A percentile compares a stretch with the other conserved stretches of the same genome.
Evolutionary conservation across 2,888 invertebrate species (phyloP).

Genomic region (Crematogaster levior): DNA sequence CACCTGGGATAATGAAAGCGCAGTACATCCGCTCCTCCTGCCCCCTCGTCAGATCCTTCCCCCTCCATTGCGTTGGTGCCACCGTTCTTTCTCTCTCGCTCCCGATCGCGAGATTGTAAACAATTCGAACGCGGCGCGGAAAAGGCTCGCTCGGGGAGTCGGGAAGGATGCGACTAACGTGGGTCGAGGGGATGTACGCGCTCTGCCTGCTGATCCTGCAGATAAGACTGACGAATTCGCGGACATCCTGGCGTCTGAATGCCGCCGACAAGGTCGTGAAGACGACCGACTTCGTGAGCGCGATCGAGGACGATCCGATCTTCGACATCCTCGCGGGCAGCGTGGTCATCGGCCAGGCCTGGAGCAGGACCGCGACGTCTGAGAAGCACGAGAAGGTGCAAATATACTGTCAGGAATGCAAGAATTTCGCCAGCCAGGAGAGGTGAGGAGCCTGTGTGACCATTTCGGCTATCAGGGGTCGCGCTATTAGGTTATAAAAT

Average conservation of each 20-base stretch:
- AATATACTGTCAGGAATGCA: slow-evolving; percentile 82
- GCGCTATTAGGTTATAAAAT: slow-evolving; percentile 10
- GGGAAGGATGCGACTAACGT: slow-evolving; percentile 67
- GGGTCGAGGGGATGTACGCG: slow-evolving; percentile 78
- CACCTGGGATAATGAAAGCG: not conserved
- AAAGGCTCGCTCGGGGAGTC: no score
- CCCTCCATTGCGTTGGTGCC: no score
- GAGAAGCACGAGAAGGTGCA: slow-evolving; percentile 79
- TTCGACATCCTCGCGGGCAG: slow-evolving; percentile 93
- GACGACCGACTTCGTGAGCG: slow-evolving; percentile 85
- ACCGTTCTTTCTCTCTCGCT: not conserved
- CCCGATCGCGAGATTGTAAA: slow-evolving; percentile 33
- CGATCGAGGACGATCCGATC: slow-evolving; percentile 89
- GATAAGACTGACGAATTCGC: slow-evolving; percentile 89
- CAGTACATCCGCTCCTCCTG: not conserved
- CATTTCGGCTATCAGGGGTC: not conserved
- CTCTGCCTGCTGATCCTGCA: slow-evolving; percentile 83
- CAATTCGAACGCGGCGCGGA: slow-evolving; percentile 27
- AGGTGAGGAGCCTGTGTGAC: slow-evolving; percentile 71
- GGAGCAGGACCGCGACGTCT: slow-evolving; percentile 81
- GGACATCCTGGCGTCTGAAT: slow-evolving; percentile 94
- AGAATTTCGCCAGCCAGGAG: slow-evolving; percentile 77
- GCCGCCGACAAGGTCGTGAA: slow-evolving; percentile 90
- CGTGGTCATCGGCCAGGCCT: slow-evolving; percentile 84
- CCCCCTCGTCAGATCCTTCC: no score